Evolutionary conservation across 1,140 invertebrate genomes (phyloP).

Genomic region (Ylistrum balloti): DNA sequence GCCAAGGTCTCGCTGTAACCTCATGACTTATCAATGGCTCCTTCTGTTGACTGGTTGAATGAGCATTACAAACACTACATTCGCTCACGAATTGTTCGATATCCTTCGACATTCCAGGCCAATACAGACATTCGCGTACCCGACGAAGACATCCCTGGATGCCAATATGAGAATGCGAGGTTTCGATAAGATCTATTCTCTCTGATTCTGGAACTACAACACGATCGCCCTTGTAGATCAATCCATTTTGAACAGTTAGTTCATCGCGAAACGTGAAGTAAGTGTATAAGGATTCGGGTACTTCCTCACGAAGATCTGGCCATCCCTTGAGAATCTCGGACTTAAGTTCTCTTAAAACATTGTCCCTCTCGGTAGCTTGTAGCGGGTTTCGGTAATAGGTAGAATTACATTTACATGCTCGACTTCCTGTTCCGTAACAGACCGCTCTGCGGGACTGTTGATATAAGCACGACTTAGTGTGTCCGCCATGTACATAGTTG

Average conservation of each 20-base stretch:
- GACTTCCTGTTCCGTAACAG: too few relatives aligned
- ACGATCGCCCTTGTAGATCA: slow-evolving; percentile 30
- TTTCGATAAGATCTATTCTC: slow-evolving; percentile 24
- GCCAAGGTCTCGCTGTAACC: slow-evolving; percentile 23
- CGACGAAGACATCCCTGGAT: slow-evolving; percentile 47
- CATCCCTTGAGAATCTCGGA: slow-evolving; percentile 38
- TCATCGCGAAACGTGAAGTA: slow-evolving; percentile 49
- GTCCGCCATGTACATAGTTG: slow-evolving; percentile 81
- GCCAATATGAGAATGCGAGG: slow-evolving; percentile 48
- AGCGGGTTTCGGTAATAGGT: background rate
- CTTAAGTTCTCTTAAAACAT: background rate
- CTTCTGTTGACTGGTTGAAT: too few relatives aligned
- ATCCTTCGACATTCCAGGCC: slow-evolving; percentile 35
- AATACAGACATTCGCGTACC: slow-evolving; percentile 45
- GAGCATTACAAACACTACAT: too few relatives aligned
- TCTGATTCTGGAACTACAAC: background rate
- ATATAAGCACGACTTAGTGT: slow-evolving; percentile 49
- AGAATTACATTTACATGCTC: background rate
- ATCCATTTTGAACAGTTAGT: too few relatives aligned
- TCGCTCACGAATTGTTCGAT: background rate
- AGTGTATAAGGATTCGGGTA: slow-evolving; percentile 42
- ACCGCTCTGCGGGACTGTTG: too few relatives aligned
- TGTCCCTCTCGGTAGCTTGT: background rate
- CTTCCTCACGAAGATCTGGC: background rate
- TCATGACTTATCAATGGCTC: background rate